Evolutionary conservation across 2,797 vertebrate genomes (phyloP), one percentile per base, ranked within the genome.

Genomic region (Mastacembelus armatus): DNA sequence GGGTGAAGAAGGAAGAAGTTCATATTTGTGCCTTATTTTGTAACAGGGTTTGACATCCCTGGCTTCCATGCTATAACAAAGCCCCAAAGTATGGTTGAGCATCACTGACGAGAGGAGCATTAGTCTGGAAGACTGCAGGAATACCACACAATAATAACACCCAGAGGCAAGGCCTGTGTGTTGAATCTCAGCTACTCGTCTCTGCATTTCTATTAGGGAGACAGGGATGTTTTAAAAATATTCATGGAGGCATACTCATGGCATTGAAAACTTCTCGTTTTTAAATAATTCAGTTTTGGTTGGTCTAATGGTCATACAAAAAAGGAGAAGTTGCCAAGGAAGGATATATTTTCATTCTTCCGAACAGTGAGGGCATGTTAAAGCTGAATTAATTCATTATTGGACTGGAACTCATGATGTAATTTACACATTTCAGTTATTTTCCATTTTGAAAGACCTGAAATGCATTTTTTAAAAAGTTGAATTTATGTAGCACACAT

Each of bases 141-240:
- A 82, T 86, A 80, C 40, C 66, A 29, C 71, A 87, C 83, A 84
- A 87, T 87, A 90, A 90, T 84, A 85, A 89, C 79, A 74, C 81
- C 89, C 86, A 47, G 24, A 90, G 90, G 89, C 88, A 90, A 59
- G 52, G 39, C 74, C 80, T 69, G 52, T 51, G 24, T 24, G 45
- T 12, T 45, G 51, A 51, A 67, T 58, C 61, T 65, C 48, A 29
- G 58, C 62, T 47, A 9, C 49, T 58, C 33, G 42, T 51, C 43
- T 67, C 50, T 35, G 50, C 58, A 80, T 77, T 69, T 74, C 50
- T 73, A 74, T 47, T 36, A 60, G 42, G 38, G 40, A 66, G 43
- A 74, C 2, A 11, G 24, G 42, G 51, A 64, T 66, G 21, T 27
- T 78, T 67, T 36, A 61, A 64, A 76, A 40, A 43, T 24, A 59